Evolutionary conservation across 2,113 vertebrate genomes (phyloP), one percentile per base, ranked within the genome.

Genomic region (Pogonocichla stellata): DNA sequence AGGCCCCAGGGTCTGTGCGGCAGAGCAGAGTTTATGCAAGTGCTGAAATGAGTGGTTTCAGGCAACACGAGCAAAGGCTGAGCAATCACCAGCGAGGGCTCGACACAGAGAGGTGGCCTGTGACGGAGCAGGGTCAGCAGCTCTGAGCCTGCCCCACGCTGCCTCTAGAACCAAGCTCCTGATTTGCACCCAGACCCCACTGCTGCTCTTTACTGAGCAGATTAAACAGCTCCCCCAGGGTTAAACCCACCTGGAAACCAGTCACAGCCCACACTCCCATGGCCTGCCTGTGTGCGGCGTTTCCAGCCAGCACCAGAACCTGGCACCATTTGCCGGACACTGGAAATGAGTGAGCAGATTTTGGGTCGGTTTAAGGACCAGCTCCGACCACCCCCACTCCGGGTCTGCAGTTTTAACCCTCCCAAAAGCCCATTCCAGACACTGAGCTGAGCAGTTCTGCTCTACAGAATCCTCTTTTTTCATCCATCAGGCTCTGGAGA

Each of bases 291-390:
- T 3, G 29, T 3, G 24, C n/a, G 69, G 34, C 36, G 16, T 23
- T 53, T 3, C 36, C 50, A 14, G 29, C 9, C 24, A 4, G 29
- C 28, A 2, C 3, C 17, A 1, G 1, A 19, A 10, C 51, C 33
- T 3, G n/a, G 53, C 13, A 45, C 69, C n/a, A 0, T 4, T 28
- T 1, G 6, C 43, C 0, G 2, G 3, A 1, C 20, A 0, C 29
- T 64, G 40, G 11, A 6, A 57, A 6, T 3, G 15, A 5, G 31
- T 0, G 2, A 1, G 11, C 29, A n/a, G 19, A 8, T 8, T 56
- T 12, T 2, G 50, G 57, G 45, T 2, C 19, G 13, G 22, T 12
- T 29, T 4, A 2, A 38, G 40, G 42, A 18, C 7, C 8, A 57
- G 86, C 50, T 89, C 9, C 34, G n/a, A 11, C 10, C 8, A 51